Evolutionary conservation across 2,797 vertebrate genomes (phyloP).

Genomic region (Hybognathus amarus): DNA sequence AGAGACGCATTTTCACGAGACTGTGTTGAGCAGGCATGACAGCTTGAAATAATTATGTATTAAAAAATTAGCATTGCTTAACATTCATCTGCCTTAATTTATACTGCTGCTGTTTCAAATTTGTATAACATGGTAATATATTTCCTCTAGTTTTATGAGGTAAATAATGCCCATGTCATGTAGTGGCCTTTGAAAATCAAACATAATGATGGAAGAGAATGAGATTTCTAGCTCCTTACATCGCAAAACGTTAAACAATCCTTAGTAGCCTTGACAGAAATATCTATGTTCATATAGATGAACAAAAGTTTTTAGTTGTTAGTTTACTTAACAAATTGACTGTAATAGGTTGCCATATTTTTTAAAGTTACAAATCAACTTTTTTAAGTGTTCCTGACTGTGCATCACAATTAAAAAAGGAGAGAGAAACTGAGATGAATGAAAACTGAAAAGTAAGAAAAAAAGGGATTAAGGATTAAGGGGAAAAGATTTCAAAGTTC

Average conservation of each 20-base stretch:
- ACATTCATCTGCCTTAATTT: background rate
- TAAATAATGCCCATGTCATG: background rate
- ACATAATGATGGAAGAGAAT: background rate
- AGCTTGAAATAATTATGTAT: background rate
- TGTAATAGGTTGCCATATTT: background rate
- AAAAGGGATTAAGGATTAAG: conserved; percentile 1
- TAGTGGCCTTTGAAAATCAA: background rate
- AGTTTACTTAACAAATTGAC: background rate
- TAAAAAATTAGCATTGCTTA: background rate
- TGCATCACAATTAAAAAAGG: conserved; percentile 16
- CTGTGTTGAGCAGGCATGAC: background rate
- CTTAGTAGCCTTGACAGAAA: background rate
- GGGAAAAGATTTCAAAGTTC: conserved; percentile 24
- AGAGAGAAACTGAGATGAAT: background rate
- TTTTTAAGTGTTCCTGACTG: background rate
- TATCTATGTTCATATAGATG: background rate
- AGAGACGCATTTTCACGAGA: no score
- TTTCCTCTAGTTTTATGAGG: background rate
- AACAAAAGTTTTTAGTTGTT: background rate
- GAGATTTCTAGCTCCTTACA: background rate
- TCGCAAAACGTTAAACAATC: background rate
- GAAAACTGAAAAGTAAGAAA: conserved; percentile 25
- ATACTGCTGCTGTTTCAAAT: background rate
- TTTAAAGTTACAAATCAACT: background rate
- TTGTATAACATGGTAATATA: background rate